A percentile compares a stretch with the other conserved stretches of the same genome.
These are phyloP conservation scores for Columba livia DNA, from an alignment of 2,113 vertebrate genomes.

Conservation along the genomic window DNA sequence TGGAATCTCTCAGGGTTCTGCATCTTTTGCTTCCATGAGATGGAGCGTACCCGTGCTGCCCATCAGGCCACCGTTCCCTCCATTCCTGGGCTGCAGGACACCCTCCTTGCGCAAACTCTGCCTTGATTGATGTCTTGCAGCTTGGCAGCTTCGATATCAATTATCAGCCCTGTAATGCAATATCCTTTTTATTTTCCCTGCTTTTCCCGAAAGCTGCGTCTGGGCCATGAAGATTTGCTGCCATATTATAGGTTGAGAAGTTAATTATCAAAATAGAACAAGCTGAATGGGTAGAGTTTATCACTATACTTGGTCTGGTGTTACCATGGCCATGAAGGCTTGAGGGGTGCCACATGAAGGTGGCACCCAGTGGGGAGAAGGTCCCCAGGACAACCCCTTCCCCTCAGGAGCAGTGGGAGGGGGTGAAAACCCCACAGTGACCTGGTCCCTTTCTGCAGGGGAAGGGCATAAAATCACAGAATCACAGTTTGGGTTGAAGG, in stretches of 20 bases:
- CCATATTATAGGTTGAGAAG: rapidly evolving
- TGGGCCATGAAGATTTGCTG: not conserved
- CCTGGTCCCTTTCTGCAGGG: not conserved
- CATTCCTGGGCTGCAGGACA: not conserved
- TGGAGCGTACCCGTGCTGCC: not conserved
- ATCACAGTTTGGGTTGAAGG: no score
- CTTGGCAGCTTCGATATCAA: not conserved
- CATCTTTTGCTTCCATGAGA: not conserved
- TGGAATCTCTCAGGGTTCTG: not conserved
- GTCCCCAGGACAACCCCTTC: not conserved
- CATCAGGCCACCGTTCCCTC: rapidly evolving
- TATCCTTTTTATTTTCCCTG: not conserved
- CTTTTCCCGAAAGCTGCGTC: not conserved
- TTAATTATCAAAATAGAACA: not conserved
- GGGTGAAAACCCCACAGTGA: not conserved
- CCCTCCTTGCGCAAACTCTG: no score
- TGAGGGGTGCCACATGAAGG: not conserved
- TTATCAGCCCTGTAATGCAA: not conserved
- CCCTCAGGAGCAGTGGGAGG: not conserved
- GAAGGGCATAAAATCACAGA: no score
- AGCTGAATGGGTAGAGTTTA: not conserved
- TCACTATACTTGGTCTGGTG: not conserved
- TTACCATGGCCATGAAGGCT: not conserved
- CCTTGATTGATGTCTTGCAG: rapidly evolving
- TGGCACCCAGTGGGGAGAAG: not conserved